Percentiles rank a stretch among this genome's conserved stretches.
phyloP scores from a whole-genome alignment of 1,140 invertebrate genomes.

The Grapholita molesta region DNA sequence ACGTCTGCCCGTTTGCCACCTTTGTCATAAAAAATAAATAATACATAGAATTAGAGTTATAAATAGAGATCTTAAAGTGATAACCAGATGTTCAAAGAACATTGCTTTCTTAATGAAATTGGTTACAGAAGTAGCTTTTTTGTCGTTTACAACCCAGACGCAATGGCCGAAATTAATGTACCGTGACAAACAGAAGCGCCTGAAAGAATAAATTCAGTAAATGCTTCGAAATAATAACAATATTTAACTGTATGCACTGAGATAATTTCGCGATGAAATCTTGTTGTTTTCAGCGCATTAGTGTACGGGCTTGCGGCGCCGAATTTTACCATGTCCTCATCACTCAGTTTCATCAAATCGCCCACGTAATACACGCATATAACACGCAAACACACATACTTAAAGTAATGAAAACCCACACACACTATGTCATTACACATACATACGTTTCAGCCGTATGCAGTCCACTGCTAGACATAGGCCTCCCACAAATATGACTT shows the following conservation, averaged over 20 bases:
- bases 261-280: constrained; percentile 5
- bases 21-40: no score
- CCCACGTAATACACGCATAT: no score
- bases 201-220: background rate
- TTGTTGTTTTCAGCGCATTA: constrained; percentile 10
- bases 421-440: no score
- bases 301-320: background rate
- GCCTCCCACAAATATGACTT: no score
- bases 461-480: no score
- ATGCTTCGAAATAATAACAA: background rate
- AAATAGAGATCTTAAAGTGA: no score
- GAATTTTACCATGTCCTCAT: background rate
- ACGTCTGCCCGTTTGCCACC: no score
- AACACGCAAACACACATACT: no score
- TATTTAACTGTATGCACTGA: background rate
- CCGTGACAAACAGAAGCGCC: background rate
- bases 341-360: no score
- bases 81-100: background rate
- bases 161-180: background rate
- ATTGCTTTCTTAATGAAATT: background rate
- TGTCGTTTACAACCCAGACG: background rate
- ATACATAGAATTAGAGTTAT: no score
- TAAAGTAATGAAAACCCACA: no score
- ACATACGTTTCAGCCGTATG: no score
- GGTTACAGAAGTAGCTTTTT: background rate